phyloP scores from a whole-genome alignment of 1,140 invertebrate species.

The Coelopa frigida region DNA sequence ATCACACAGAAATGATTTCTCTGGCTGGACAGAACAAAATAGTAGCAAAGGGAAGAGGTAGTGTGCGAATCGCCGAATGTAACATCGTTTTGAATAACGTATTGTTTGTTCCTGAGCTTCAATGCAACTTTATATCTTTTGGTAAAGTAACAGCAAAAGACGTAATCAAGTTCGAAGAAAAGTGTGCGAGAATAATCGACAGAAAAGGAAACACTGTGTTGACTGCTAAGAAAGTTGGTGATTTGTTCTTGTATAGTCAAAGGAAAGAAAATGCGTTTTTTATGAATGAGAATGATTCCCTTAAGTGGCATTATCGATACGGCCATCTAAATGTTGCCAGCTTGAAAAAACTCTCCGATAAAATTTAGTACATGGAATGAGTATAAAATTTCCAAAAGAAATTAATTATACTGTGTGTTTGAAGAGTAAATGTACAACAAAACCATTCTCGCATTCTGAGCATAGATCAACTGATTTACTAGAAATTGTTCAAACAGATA shows the following conservation, averaged over 20 bases:
- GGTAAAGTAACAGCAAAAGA: slow-evolving; percentile 6
- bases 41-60: not conserved
- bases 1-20: slow-evolving; percentile 1
- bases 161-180: not conserved
- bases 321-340: not conserved
- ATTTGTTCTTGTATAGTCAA: not conserved
- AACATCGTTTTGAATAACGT: slow-evolving; percentile 1
- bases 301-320: slow-evolving; percentile 2
- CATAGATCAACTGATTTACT: slow-evolving; percentile 2
- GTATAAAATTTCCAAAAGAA: too few relatives aligned
- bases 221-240: not conserved
- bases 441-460: too few relatives aligned
- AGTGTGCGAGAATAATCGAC: not conserved
- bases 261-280: not conserved
- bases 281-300: not conserved
- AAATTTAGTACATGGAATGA: not conserved
- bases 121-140: slow-evolving; percentile 10
- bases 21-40: slow-evolving; percentile 6
- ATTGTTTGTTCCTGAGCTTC: slow-evolving; percentile 7
- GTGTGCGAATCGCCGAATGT: not conserved
- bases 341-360: not conserved
- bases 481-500: not conserved
- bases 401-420: too few relatives aligned
- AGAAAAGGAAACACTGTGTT: not conserved
- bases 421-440: too few relatives aligned